A percentile compares a stretch with the other conserved stretches of the same genome.
Evolutionary conservation across 1,140 invertebrate species (phyloP).

Genomic region (Ylistrum balloti): DNA sequence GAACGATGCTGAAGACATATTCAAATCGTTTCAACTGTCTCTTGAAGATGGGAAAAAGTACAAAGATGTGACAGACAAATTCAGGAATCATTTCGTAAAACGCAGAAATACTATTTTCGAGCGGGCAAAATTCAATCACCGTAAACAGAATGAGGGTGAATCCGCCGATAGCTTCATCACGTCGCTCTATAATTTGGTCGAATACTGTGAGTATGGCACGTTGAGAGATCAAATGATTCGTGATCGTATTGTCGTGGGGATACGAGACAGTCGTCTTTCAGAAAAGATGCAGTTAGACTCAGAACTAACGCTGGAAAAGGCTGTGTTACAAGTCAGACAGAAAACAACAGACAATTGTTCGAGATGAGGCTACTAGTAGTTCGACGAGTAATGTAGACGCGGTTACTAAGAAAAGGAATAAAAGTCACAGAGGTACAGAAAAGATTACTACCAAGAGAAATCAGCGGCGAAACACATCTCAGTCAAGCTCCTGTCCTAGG

Average conservation of each 20-base stretch:
- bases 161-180: conserved; percentile 52
- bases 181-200: not conserved
- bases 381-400: too few species aligned
- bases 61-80: conserved; percentile 20
- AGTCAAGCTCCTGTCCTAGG: conserved; percentile 10
- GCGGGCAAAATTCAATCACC: conserved; percentile 44
- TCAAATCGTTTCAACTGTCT: too few species aligned
- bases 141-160: conserved; percentile 40
- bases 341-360: conserved; percentile 29
- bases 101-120: conserved; percentile 46
- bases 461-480: too few species aligned
- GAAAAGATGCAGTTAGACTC: conserved; percentile 31
- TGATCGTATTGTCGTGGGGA: conserved; percentile 43
- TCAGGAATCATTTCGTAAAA: not conserved
- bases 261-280: conserved; percentile 23
- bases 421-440: too few species aligned
- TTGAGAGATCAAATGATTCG: conserved; percentile 46
- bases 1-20: too few species aligned
- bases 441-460: too few species aligned
- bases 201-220: conserved; percentile 37
- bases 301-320: conserved; percentile 14
- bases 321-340: not conserved
- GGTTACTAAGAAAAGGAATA: not conserved
- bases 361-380: too few species aligned
- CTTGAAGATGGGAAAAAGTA: too few species aligned